Conservation (phyloP, 2,797 vertebrate genomes). For the Odontamblyopus lacepedii region DNA sequence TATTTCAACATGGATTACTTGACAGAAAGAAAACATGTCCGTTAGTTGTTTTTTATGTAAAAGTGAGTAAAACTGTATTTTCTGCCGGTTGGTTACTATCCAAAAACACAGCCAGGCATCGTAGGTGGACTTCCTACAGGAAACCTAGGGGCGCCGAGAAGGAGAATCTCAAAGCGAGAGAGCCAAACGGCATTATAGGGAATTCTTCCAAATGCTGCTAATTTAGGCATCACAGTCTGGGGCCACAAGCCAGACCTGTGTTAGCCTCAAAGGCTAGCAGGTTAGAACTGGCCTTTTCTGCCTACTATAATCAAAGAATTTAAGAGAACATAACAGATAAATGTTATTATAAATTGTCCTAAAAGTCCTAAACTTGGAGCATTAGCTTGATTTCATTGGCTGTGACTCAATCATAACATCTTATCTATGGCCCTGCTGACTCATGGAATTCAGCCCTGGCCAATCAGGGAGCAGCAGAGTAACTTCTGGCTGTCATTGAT, state of each 20-base stretch:
- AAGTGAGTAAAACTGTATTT: background rate
- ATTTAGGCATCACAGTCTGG: conserved; percentile 48
- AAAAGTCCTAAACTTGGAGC: conserved; percentile 48
- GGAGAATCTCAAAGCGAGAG: conserved; percentile 57
- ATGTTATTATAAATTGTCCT: background rate
- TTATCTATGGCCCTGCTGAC: conserved; percentile 69
- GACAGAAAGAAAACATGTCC: background rate
- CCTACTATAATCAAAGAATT: conserved; percentile 15
- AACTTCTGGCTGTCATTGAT: conserved; percentile 73
- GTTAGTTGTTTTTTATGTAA: background rate
- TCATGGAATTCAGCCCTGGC: conserved; percentile 72
- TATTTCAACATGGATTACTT: background rate
- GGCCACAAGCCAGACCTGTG: conserved; percentile 23
- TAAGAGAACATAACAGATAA: background rate
- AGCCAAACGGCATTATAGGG: conserved; percentile 44
- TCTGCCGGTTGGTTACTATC: conserved; percentile 19
- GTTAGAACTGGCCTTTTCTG: conserved; percentile 33
- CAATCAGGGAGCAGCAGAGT: conserved; percentile 69
- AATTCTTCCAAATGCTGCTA: conserved; percentile 32
- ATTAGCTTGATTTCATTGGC: conserved; percentile 66
- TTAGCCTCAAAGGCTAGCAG: conserved; percentile 30
- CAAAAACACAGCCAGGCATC: conserved; percentile 33
- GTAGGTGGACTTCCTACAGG: conserved; percentile 68
- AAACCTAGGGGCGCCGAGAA: conserved; percentile 45
- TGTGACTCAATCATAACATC: conserved; percentile 72